Conservation (phyloP, 2,888 invertebrate species). For the Hoplodrina blanda region DNA sequence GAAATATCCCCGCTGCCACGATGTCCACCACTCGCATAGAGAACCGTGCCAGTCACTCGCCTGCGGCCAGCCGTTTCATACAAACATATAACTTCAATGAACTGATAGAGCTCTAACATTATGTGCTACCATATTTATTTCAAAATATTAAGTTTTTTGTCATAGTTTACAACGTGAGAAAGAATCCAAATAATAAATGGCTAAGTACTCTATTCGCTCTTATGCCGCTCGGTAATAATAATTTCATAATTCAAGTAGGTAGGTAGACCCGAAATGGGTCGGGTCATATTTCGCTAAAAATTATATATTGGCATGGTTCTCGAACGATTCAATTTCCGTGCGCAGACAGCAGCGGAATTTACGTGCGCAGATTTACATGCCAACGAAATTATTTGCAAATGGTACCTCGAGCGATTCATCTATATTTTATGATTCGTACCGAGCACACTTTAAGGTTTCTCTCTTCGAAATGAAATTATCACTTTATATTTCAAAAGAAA, state of each 20-base stretch:
- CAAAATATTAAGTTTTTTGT: background rate
- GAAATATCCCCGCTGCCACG: slow-evolving; percentile 87
- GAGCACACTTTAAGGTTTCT: slow-evolving; percentile 73
- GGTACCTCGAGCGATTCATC: slow-evolving; percentile 82
- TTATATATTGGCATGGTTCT: slow-evolving; percentile 86
- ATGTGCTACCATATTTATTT: slow-evolving; percentile 4
- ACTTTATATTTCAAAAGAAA: slow-evolving; percentile 67
- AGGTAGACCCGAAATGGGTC: slow-evolving; percentile 61
- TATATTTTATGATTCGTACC: slow-evolving; percentile 82
- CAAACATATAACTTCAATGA: slow-evolving; percentile 65
- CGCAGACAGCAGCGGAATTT: slow-evolving; percentile 88
- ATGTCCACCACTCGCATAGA: slow-evolving; percentile 75
- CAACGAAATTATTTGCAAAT: slow-evolving; percentile 88
- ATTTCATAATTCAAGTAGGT: slow-evolving; percentile 59
- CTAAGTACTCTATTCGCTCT: slow-evolving; percentile 34
- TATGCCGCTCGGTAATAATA: slow-evolving; percentile 41
- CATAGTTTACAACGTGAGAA: background rate
- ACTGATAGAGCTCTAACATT: slow-evolving; percentile 39
- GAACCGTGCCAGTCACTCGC: slow-evolving; percentile 62
- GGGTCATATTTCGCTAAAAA: slow-evolving; percentile 80
- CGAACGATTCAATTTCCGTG: slow-evolving; percentile 89
- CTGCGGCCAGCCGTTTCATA: slow-evolving; percentile 66
- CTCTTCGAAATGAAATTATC: slow-evolving; percentile 68
- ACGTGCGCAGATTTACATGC: slow-evolving; percentile 89
- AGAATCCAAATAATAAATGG: slow-evolving; percentile 26